Evolutionary conservation across 2,797 vertebrate species (phyloP).

Genomic region (Pseudomugil gertrudae): DNA sequence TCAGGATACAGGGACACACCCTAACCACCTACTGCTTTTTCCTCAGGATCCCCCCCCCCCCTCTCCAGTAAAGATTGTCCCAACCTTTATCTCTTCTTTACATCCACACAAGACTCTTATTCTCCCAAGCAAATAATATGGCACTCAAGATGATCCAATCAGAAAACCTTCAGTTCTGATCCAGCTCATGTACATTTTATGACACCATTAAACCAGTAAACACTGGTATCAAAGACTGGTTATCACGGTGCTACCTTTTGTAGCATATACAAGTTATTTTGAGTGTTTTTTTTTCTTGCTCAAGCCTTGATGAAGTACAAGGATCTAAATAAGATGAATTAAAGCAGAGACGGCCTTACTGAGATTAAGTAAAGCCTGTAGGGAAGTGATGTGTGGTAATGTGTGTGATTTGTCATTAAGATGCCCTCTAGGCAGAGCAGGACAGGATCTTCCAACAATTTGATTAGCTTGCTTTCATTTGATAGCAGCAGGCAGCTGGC

Average conservation of each 20-base stretch:
- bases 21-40: no score
- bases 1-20: neutral
- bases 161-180: no score
- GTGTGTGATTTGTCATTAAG: slow-evolving; percentile 56
- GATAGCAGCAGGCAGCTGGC: slow-evolving; percentile 62
- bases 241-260: neutral
- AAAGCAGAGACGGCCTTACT: slow-evolving; percentile 1
- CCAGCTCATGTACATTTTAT: no score
- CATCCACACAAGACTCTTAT: neutral
- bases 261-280: neutral
- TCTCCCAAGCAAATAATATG: no score
- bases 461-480: slow-evolving; percentile 71
- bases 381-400: slow-evolving; percentile 20
- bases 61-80: neutral
- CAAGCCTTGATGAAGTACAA: neutral
- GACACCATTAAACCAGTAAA: neutral
- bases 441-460: slow-evolving; percentile 62
- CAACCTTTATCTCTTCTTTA: neutral
- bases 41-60: no score
- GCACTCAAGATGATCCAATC: no score
- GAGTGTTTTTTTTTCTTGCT: neutral
- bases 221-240: no score
- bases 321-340: neutral
- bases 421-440: slow-evolving; percentile 51
- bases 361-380: slow-evolving; percentile 7